A percentile compares a stretch with the other conserved stretches of the same genome.
These are phyloP conservation scores for Rhopalosiphum maidis DNA, from an alignment of 1,140 invertebrate species.

Conservation along the genomic window DNA sequence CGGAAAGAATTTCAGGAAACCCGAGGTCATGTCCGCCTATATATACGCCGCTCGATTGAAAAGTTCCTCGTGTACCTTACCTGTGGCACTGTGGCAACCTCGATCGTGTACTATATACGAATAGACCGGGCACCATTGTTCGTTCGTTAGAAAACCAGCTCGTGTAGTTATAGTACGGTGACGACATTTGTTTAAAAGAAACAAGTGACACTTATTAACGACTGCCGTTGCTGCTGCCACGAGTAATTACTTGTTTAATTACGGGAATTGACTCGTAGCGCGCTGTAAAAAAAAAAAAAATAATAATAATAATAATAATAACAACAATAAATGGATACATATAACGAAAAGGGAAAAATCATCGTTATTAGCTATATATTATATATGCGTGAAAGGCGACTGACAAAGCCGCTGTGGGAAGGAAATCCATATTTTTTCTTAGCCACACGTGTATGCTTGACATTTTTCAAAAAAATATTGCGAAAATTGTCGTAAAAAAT, in stretches of 20 bases:
- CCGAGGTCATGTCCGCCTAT: conserved; percentile 28
- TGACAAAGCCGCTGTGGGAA: too few relatives aligned
- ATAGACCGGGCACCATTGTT: conserved; percentile 3
- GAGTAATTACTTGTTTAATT: conserved; percentile 40
- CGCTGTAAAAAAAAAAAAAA: neutral
- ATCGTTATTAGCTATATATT: conserved; percentile 10
- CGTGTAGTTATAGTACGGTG: neutral
- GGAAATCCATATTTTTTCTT: neutral
- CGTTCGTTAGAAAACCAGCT: conserved; percentile 42
- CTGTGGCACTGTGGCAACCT: neutral
- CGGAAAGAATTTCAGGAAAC: conserved; percentile 48
- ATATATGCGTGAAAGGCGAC: neutral
- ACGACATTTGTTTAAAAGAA: conserved; percentile 46
- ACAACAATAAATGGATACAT: neutral
- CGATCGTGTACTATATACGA: neutral
- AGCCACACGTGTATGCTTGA: neutral
- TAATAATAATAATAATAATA: neutral
- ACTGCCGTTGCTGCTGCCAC: neutral
- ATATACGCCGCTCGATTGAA: neutral
- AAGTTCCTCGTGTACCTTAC: conserved; percentile 51
- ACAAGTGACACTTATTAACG: conserved; percentile 56
- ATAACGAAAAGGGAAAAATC: neutral
- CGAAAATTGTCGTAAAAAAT: neutral
- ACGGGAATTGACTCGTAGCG: conserved; percentile 38
- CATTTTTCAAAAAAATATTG: neutral